phyloP scores from a whole-genome alignment of 1,140 invertebrate genomes.

The Drosophila melanica region DNA sequence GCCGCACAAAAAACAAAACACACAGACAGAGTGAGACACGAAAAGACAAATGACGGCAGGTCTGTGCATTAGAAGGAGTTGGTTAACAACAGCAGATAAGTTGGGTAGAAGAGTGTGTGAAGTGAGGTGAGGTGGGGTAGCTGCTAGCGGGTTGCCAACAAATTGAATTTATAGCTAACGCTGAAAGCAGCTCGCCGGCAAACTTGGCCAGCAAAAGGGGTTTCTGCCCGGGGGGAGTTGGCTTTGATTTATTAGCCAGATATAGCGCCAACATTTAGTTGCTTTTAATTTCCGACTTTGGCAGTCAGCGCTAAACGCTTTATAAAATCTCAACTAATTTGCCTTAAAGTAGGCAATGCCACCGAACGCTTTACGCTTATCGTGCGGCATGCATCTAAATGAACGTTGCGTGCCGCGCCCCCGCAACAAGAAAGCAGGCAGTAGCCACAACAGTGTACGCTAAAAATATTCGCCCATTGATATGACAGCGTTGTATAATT shows the following conservation, averaged over 20 bases:
- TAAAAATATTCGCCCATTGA: constrained; percentile 48
- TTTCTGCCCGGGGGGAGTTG: too few species aligned
- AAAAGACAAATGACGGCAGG: constrained; percentile 75
- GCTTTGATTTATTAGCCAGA: constrained; percentile 76
- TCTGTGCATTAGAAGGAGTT: constrained; percentile 67
- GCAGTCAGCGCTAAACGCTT: constrained; percentile 45
- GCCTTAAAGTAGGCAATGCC: constrained; percentile 74
- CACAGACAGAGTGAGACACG: constrained; percentile 15
- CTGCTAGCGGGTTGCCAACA: constrained; percentile 54
- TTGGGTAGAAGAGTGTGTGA: background rate
- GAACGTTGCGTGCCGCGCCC: constrained; percentile 64
- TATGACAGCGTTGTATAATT: constrained; percentile 69
- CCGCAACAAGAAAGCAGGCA: background rate
- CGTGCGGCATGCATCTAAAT: constrained; percentile 78
- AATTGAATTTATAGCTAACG: constrained; percentile 78
- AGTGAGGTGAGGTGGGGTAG: background rate
- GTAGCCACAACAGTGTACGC: constrained; percentile 8
- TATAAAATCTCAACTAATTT: constrained; percentile 65
- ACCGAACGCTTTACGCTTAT: constrained; percentile 43
- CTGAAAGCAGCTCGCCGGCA: constrained; percentile 48
- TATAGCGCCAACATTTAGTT: constrained; percentile 66
- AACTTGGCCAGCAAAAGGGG: constrained; percentile 24
- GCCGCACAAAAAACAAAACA: constrained; percentile 5
- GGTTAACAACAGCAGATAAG: constrained; percentile 16
- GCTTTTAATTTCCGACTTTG: constrained; percentile 78